Conservation (phyloP, 2,888 invertebrate species). For the Drosophila paramelanica region DNA sequence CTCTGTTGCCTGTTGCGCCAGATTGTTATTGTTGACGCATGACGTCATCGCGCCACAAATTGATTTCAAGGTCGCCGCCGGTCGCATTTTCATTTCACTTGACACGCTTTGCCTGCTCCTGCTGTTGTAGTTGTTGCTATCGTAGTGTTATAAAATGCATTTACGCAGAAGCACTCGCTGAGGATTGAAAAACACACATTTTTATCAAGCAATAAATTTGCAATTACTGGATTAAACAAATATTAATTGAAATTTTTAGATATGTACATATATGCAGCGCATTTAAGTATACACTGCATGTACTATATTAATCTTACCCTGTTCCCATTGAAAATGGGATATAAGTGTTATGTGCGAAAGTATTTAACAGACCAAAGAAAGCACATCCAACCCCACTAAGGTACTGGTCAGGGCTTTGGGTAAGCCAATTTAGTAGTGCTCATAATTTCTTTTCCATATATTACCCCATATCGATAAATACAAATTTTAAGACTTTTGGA, state of each 20-base stretch:
- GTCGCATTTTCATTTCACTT: conserved; percentile 78
- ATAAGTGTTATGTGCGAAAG: not conserved
- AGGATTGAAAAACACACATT: not conserved
- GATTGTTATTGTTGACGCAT: conserved; percentile 48
- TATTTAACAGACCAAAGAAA: too few species aligned
- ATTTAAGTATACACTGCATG: not conserved
- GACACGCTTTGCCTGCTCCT: conserved; percentile 59
- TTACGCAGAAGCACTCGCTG: conserved; percentile 40
- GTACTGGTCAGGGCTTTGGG: too few species aligned
- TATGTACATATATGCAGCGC: not conserved
- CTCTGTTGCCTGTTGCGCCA: conserved; percentile 41
- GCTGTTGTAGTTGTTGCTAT: conserved; percentile 11
- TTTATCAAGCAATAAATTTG: conserved; percentile 3
- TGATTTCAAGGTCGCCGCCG: conserved; percentile 68
- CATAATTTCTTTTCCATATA: too few species aligned
- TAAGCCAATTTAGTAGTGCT: too few species aligned
- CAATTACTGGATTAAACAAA: conserved; percentile 7
- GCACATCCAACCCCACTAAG: too few species aligned
- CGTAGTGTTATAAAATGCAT: conserved; percentile 55
- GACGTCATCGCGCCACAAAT: conserved; percentile 75
- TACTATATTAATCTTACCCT: too few species aligned
- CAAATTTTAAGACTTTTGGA: too few species aligned
- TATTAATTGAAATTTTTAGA: not conserved
- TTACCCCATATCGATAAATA: too few species aligned
- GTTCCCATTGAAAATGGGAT: not conserved